These are phyloP conservation scores for Drosophila dunni DNA, from an alignment of 1,140 invertebrate species.

Conservation along the genomic window DNA sequence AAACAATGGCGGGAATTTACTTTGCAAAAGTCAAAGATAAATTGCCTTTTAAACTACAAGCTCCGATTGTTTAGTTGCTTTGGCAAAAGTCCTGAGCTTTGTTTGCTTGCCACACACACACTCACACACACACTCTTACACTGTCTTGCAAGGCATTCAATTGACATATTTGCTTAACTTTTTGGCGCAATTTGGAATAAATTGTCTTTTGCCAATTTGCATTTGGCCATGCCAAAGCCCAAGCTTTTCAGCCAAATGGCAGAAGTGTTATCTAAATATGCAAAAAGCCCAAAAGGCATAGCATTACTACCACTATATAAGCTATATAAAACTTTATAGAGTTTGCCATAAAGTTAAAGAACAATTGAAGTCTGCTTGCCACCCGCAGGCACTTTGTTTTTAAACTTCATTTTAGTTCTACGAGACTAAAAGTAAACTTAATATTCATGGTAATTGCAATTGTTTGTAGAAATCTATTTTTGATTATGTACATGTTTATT, in stretches of 20 bases:
- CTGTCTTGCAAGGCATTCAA: slow-evolving; percentile 55
- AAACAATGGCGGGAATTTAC: slow-evolving; percentile 77
- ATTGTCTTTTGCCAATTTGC: slow-evolving; percentile 77
- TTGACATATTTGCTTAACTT: slow-evolving; percentile 81
- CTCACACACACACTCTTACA: slow-evolving; percentile 2
- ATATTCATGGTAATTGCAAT: background rate
- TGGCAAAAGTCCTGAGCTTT: slow-evolving; percentile 62
- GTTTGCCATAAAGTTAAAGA: slow-evolving; percentile 20
- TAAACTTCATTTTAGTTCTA: background rate
- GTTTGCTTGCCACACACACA: slow-evolving; percentile 57
- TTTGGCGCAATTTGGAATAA: slow-evolving; percentile 73
- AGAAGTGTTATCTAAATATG: slow-evolving; percentile 32
- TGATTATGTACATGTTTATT: background rate
- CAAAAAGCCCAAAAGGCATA: slow-evolving; percentile 33
- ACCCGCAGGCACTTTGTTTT: background rate
- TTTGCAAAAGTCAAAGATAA: slow-evolving; percentile 79
- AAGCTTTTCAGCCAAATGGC: slow-evolving; percentile 13
- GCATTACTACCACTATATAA: slow-evolving; percentile 7
- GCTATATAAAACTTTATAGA: slow-evolving; percentile 24
- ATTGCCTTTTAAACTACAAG: slow-evolving; percentile 80
- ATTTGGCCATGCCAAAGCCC: slow-evolving; percentile 52
- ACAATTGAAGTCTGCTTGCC: slow-evolving; percentile 1
- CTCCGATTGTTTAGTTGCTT: slow-evolving; percentile 61
- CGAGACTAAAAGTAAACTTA: no score
- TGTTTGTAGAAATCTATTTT: slow-evolving; percentile 16